These are phyloP conservation scores for Tachuris rubrigastra DNA, from an alignment of 2,113 vertebrate species.

Conservation along the genomic window DNA sequence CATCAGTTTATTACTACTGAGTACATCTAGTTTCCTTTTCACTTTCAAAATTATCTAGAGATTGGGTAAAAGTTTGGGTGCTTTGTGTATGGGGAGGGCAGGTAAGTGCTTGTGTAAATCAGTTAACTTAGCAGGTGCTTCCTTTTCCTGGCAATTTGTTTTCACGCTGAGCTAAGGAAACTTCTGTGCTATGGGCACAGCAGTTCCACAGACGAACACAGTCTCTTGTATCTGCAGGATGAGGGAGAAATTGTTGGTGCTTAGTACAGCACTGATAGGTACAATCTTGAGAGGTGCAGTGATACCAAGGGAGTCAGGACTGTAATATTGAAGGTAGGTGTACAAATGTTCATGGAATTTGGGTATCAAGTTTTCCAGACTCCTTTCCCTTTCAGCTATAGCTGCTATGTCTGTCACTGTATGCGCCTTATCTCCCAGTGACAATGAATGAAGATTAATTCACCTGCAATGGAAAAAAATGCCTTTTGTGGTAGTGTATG, in stretches of 20 bases:
- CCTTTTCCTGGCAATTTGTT: not conserved
- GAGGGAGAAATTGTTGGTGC: not conserved
- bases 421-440: not conserved
- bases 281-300: not conserved
- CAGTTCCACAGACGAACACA: not conserved
- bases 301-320: not conserved
- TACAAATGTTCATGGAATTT: not conserved
- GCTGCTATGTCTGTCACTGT: not conserved
- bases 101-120: not conserved
- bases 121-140: not conserved
- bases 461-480: not conserved
- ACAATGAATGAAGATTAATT: not conserved
- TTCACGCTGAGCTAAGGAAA: not conserved
- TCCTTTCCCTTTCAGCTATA: not conserved
- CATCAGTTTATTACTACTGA: not conserved
- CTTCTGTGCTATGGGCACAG: fast-evolving
- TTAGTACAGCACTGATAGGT: not conserved
- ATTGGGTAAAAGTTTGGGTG: not conserved
- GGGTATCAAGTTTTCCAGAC: not conserved
- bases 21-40: not conserved
- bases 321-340: not conserved
- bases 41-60: not conserved
- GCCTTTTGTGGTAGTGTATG: not conserved
- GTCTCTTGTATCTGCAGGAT: not conserved
- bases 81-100: not conserved